Base-by-base conservation (phyloP, 2,888 invertebrate species). In the Oligia latruncula region DNA sequence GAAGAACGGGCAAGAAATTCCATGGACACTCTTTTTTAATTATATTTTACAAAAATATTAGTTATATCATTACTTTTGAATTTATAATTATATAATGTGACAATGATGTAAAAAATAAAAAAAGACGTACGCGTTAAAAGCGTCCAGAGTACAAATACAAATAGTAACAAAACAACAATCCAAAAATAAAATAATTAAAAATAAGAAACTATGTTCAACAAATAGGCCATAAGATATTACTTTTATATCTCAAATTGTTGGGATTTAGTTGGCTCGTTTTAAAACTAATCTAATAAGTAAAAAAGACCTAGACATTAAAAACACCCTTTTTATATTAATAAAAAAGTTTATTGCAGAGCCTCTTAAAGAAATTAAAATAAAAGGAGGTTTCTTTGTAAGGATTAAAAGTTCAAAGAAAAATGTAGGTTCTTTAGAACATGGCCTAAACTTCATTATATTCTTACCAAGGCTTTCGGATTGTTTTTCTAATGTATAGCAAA, bases 401-500 rank as follows among this genome's bases (percentile, higher is more conserved):
- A 77, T n/a, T 67, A 67, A 62, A 43, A 66, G 66, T 66, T 85
- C 62, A 74, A 87, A 75, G 55, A 72, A 78, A 80, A 76, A 43
- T 40, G 68, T 76, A 52, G 52, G 29, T 60, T 77, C 58, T 75
- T 71, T 40, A 52, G 60, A 66, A 78, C 68, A 80, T 73, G 17
- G 55, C 65, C 4, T 55, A 35, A 77, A 78, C 64, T 74, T 76
- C n/a, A 11, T 46, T 46, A 46, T 76, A 55, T 78, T 74, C 23
- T 74, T 65, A 71, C 15, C n/a, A 15, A 60, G 20, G 1, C 40
- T 79, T 70, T 40, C 23, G 13, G 6, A 68, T 52, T 58, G 20
- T 72, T 76, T 71, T 74, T 52, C 15, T 75, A 77, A 67, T 60
- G 78, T 72, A 20, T 43, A 20, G 52, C 4, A 40, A 71, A 68